These are phyloP conservation scores for Acridotheres tristis DNA, from an alignment of 2,797 vertebrate species.

Conservation along the genomic window DNA sequence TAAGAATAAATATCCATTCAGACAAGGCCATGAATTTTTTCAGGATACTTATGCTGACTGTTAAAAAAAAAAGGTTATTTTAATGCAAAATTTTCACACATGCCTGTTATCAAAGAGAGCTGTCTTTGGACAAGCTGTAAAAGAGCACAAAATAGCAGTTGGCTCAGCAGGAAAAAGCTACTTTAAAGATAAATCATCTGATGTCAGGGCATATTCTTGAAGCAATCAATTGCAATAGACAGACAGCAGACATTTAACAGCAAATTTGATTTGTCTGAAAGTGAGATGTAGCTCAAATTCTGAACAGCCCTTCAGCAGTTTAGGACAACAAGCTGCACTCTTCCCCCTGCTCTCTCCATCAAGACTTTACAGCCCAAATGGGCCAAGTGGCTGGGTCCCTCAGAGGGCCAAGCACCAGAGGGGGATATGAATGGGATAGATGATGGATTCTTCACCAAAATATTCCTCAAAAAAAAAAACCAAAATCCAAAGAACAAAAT, in stretches of 20 bases:
- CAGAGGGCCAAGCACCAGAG: background rate
- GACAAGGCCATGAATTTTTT: conserved; percentile 6
- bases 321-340: background rate
- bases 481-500: background rate
- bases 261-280: conserved; percentile 34
- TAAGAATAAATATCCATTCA: conserved; percentile 48
- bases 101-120: conserved; percentile 43
- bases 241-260: conserved; percentile 29
- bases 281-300: background rate
- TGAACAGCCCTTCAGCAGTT: background rate
- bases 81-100: conserved; percentile 57
- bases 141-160: conserved; percentile 50
- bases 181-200: conserved; percentile 54
- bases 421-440: accelerated
- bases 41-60: conserved; percentile 10
- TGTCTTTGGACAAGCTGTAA: conserved; percentile 38
- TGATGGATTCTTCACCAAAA: background rate
- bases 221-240: conserved; percentile 13
- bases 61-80: conserved; percentile 2
- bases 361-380: background rate
- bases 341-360: background rate
- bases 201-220: conserved; percentile 3
- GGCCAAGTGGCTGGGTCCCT: background rate
- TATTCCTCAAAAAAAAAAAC: background rate
- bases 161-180: conserved; percentile 44